Evolutionary conservation across 2,888 invertebrate species (phyloP), one percentile per base, ranked within the genome.

Genomic region (Euspilapteryx auroguttella): DNA sequence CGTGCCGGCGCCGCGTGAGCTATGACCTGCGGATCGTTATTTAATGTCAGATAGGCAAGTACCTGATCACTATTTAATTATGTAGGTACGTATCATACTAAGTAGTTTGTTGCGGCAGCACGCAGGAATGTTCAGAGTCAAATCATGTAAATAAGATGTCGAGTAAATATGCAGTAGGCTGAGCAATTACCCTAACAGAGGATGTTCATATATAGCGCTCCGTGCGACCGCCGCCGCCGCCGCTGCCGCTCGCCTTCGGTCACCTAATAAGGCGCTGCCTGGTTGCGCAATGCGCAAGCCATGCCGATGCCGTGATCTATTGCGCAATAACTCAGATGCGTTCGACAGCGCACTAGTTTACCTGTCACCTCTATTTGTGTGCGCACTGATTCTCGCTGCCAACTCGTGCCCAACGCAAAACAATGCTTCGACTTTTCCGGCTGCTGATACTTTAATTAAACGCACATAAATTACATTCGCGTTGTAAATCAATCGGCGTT

Each of bases 391-490:
- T n/a, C n/a, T n/a, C n/a, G n/a, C n/a, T 27, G 27, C 21, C 27
- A 21, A 27, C 21, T 27, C 12, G 13, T n/a, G 14, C 11, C 14
- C 14, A n/a, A 8, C 7, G 25, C 13, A 13, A 14, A 27, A 27
- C 27, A 27, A 25, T 17, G 29, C 29, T 28, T n/a, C 11, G 24
- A 15, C 14, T 51, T 59, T 66, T 66, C 66, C 65, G 63, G 55
- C 62, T 61, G 48, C 48, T 50, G 50, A 49, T 55, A 58, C 68
- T 69, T 66, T 65, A 69, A 69, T 66, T 66, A 68, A 64, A 65
- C 63, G 48, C 36, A 48, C 58, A 63, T 65, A 64, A 64, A 66
- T 66, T 56, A 66, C 47, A 34, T 30, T 30, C 31, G 34, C 35
- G 36, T 47, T 47, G 50, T 66, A 66, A 65, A 66, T 66, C 66